Evolutionary conservation across 1,140 invertebrate genomes (phyloP), one percentile per base, ranked within the genome.

Genomic region (Trachymyrmex cornetzi): DNA sequence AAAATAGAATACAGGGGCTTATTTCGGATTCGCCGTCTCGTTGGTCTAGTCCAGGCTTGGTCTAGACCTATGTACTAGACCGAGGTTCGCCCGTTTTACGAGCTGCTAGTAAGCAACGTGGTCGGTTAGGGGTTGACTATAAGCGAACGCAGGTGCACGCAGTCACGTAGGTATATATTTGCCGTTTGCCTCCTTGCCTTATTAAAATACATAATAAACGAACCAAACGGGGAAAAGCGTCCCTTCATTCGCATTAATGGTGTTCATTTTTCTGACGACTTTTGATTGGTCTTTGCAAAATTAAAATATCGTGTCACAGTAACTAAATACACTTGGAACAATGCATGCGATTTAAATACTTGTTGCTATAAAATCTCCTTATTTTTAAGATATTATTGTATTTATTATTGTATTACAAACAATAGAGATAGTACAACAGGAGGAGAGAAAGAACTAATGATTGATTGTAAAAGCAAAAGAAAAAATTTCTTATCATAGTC

Each of bases 61-160:
- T 93, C 92, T 94, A 94, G 93, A 94, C 93, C 93, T 94, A 91
- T 88, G 92, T 91, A 89, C 93, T 91, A 92, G 92, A 93, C 89
- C 90, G 92, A 85, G 92, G 90, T 93, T 90, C 89, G 77, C 72
- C 87, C 84, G 79, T 77, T 91, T 91, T 91, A 91, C 87, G 90
- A 90, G 89, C 90, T 86, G 71, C 86, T 87, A 87, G 89, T 89
- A 88, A 87, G 86, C 88, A 80, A 90, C 85, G n/a, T 74, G 79
- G 77, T 57, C 79, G 80, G 75, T 80, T 89, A 48, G 63, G 61
- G 72, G 88, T 50, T 87, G 79, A 82, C 85, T 89, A 79, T 48
- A 55, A 61, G 71, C 64, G 72, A 87, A 53, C 88, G 57, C 89
- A 90, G 88, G 89, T 90, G 88, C 86, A 81, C 50, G 19, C 19